phyloP scores from a whole-genome alignment of 2,888 invertebrate genomes.

The Serripes groenlandicus region DNA sequence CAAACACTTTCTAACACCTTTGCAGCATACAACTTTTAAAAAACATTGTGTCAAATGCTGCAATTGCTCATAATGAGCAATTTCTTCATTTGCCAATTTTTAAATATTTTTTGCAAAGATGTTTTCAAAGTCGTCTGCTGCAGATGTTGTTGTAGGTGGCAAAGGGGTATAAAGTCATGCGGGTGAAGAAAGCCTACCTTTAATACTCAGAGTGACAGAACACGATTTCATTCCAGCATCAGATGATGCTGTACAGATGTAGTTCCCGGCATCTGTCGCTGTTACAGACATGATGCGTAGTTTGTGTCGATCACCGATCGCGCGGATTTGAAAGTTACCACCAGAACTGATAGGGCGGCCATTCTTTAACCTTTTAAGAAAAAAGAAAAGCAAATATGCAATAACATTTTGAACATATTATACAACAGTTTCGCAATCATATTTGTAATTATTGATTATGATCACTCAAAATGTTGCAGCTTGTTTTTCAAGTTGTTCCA shows the following conservation, averaged over 20 bases:
- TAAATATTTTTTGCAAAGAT: no score
- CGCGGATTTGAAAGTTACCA: conserved; percentile 91
- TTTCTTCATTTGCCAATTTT: background rate
- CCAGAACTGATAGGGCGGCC: conserved; percentile 93
- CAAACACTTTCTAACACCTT: no score
- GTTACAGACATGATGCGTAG: conserved; percentile 68
- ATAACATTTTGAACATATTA: background rate
- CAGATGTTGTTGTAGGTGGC: no score
- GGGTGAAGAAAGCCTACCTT: conserved; percentile 48
- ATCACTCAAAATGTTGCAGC: no score
- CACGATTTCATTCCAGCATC: conserved; percentile 70
- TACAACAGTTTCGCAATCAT: no score
- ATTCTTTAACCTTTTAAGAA: conserved; percentile 90
- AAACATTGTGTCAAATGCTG: background rate
- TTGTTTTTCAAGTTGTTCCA: no score
- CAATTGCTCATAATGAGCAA: background rate
- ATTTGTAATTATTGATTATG: no score
- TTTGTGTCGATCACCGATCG: conserved; percentile 94
- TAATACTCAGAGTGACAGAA: conserved; percentile 56
- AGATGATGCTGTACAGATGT: conserved; percentile 71
- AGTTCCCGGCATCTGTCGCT: conserved; percentile 73
- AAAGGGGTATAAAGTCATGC: no score
- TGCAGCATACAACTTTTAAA: no score
- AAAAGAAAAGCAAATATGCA: no score
- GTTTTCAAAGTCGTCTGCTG: no score